Base-by-base conservation (phyloP, 1,140 invertebrate species). In the Tetramorium parvispinum region DNA sequence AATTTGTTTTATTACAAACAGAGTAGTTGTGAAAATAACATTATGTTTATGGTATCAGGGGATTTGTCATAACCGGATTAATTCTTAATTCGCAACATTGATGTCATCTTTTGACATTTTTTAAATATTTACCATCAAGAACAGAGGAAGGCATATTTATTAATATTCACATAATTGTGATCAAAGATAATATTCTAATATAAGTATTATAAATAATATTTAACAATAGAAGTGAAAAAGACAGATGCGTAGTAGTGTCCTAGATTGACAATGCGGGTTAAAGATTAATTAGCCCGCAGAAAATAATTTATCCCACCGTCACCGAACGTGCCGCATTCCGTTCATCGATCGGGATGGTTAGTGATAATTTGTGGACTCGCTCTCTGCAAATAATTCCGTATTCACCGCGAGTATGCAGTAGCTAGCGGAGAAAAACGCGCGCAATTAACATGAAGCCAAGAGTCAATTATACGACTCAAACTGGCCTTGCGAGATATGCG, bases 391-490 rank as follows among this genome's bases (percentile, higher is more conserved):
- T 68, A 68, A 79, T 68, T 65, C 51, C n/a, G 32, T 68, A 79
- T 79, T 66, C 77, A 32, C 13, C n/a, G 46, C n/a, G 27, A 78
- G 32, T 70, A 24, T 53, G 32, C 32, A 66, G 5, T 3, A 21
- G 1, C n/a, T 57, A 46, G 57, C 18, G 21, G 63, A 61, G 57
- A 85, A 68, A 79, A 88, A 86, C 55, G 49, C 65, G 46, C 37
- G 51, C 43, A 88, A 88, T 89, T 89, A 86, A 46, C 61, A 51
- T 11, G n/a, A 32, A 89, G 88, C 77, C 70, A 86, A 76, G 82
- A 70, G 87, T 89, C 76, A 86, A 89, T 88, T 88, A 88, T 63
- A 66, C 51, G 10, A 11, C 40, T n/a, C 8, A 51, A 3, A 24
- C 55, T 82, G 63, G 55, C 77, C 87, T 89, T 88, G 77, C 63